Evolutionary conservation across 2,888 invertebrate species (phyloP), one percentile per base, ranked within the genome.

Genomic region (Drepana falcataria): DNA sequence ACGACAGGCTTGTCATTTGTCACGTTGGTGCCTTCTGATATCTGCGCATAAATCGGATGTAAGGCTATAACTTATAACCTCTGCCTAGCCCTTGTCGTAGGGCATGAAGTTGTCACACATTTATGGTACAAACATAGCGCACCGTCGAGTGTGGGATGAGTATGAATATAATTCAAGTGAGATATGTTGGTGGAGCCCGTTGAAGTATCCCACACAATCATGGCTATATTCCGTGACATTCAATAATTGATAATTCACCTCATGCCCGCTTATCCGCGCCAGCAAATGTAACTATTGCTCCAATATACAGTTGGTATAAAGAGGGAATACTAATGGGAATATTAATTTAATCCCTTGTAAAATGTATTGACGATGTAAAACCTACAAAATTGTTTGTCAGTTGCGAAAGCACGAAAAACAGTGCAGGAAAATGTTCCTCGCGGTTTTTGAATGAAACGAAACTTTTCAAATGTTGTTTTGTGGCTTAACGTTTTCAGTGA

Each of bases 401-500:
- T 57, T 48, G 56, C 61, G 37, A 75, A 76, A 73, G 77, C 68
- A 61, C 69, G 64, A 76, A 73, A 71, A 71, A 66, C 68, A 68
- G 66, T 62, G 68, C 66, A 61, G 66, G 54, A 59, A 69, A 74
- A 73, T 71, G 64, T 68, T 71, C 60, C 64, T 54, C 60, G 75
- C 61, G 75, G 75, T 76, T 78, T 76, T 62, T 68, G 63, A 69
- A 71, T 65, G 66, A 68, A 70, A 66, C 58, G 65, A 63, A 81
- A 79, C 75, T 80, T 81, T 77, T 76, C 73, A 69, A 77, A 78
- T 68, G 73, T 71, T 78, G 77, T 79, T 74, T 72, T 77, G 81
- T 61, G 79, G 81, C 68, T 71, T 67, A 65, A 66, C 67, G 66
- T 78, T 73, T 76, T 71, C 73, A 66, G 67, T 75, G 66, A 68